Base-by-base conservation (phyloP, 53 echinoderm and acorn worm species). In the Arbacia lixula region DNA sequence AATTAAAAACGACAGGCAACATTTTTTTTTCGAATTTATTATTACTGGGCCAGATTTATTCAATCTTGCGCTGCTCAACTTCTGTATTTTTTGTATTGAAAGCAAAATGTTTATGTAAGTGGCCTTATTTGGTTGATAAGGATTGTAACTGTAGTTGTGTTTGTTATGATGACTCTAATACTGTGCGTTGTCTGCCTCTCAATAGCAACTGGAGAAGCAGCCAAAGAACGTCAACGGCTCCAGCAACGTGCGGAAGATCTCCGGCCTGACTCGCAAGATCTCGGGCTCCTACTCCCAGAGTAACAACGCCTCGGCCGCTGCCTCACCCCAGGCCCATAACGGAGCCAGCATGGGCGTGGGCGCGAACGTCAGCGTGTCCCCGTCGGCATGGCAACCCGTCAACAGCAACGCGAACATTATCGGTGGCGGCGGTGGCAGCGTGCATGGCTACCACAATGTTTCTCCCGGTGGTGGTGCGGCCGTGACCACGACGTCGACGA, bases 141-240 rank as follows among this genome's bases (percentile, higher is more conserved):
- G 20, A 60, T 60, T 60, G 3, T 28, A 2, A 9, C 20, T 26
- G 11, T 29, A 28, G 31, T n/a, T n/a, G n/a, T 60, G 1, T 60
- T 60, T 26, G 2, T 29, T 12, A 60, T 60, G 3, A 60, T 16
- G 11, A 3, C 10, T 28, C 36, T 34, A 17, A 37, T 66, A 9
- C 22, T 36, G 3, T n/a, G 20, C 26, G 21, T 34, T n/a, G n/a
- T n/a, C n/a, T n/a, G n/a, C 5, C 17, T 22, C 37, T 19, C 21
- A 37, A 1, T 37, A 78, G 79, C 79, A 78, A 78, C 79, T 78
- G 29, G 79, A 78, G 16, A 41, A 40, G 0, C 75, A 75, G 11
- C 12, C 60, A 0, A 36, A 46, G 16, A 58, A 58, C 0, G 79
- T 60, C 22, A 78, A 78, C 16, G 79, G 79, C 58, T 28, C 79